A percentile compares a stretch with the other conserved stretches of the same genome.
Conservation (phyloP, 2,888 invertebrate genomes). For the Drosophila subsilvestris region DNA sequence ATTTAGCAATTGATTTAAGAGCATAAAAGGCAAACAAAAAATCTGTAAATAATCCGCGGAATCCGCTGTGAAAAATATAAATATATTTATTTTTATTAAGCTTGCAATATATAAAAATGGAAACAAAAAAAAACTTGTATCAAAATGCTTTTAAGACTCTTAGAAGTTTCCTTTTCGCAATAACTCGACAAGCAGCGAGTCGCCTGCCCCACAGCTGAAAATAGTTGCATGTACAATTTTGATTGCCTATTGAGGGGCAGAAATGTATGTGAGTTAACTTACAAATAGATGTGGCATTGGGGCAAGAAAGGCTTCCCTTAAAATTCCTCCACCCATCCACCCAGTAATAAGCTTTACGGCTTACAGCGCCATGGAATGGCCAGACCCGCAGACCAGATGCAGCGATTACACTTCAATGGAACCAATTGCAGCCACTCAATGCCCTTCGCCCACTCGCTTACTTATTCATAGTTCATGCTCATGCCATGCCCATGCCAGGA, state of each 20-base stretch:
- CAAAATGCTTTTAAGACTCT: neutral
- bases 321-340: neutral
- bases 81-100: neutral
- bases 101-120: neutral
- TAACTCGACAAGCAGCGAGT: too few species aligned
- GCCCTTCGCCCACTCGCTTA: constrained; percentile 17
- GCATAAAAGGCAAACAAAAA: too few species aligned
- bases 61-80: too few species aligned
- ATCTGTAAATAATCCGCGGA: too few species aligned
- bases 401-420: constrained; percentile 22
- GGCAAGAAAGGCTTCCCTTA: neutral
- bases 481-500: constrained; percentile 22
- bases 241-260: constrained; percentile 12
- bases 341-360: constrained; percentile 34
- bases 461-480: constrained; percentile 28
- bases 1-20: too few species aligned
- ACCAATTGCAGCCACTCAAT: constrained; percentile 36
- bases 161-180: neutral
- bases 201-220: neutral
- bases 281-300: neutral
- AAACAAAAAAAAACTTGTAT: neutral
- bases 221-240: constrained; percentile 25
- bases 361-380: constrained; percentile 14
- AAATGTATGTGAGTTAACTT: constrained; percentile 18
- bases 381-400: constrained; percentile 17